phyloP scores from a whole-genome alignment of 2,113 vertebrate genomes.

The Nycticorax nycticorax region DNA sequence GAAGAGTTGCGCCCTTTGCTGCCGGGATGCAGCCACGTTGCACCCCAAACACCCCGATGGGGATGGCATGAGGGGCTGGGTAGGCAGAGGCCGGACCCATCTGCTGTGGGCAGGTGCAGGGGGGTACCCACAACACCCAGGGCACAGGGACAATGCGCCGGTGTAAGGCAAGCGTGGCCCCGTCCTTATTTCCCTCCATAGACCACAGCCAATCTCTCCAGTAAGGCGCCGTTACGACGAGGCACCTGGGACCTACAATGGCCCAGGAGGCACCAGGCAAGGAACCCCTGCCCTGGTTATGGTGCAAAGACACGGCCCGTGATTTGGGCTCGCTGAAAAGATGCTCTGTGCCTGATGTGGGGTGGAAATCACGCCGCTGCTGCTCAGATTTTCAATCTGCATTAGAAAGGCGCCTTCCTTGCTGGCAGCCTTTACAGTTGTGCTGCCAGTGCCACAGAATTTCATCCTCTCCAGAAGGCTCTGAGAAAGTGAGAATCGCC shows the following conservation, averaged over 20 bases:
- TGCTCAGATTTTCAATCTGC: neutral
- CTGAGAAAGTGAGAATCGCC: neutral
- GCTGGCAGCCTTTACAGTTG: neutral
- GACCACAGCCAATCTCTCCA: neutral
- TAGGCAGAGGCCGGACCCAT: neutral
- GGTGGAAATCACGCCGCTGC: neutral
- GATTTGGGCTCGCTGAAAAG: neutral
- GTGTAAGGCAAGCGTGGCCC: accelerated
- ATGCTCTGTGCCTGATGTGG: neutral
- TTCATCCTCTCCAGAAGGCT: neutral
- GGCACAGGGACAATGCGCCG: accelerated
- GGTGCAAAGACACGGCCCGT: accelerated
- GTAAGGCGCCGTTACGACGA: accelerated
- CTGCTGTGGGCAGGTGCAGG: neutral
- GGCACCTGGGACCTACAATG: neutral
- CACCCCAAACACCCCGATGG: neutral
- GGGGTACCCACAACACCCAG: neutral
- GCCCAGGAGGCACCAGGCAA: neutral
- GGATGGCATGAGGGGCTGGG: neutral
- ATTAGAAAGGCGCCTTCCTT: neutral
- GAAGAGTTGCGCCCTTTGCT: accelerated
- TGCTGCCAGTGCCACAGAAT: neutral
- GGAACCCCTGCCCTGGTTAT: neutral
- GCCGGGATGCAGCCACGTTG: accelerated
- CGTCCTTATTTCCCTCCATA: neutral